Conservation (phyloP, 2,888 invertebrate genomes). For the Orthonevra nobilis region DNA sequence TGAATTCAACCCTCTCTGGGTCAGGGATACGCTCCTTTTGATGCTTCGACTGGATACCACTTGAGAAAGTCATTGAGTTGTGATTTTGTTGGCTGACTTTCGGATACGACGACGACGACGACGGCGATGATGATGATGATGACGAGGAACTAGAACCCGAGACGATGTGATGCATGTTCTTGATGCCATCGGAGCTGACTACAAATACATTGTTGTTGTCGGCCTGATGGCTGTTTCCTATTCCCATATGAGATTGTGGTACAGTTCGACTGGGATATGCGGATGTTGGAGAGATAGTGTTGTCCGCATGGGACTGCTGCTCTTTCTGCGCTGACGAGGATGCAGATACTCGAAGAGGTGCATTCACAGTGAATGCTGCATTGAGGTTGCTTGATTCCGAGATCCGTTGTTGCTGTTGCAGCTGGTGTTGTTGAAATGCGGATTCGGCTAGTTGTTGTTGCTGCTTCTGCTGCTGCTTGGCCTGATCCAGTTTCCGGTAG, state of each 20-base stretch:
- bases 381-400: slow-evolving; percentile 26
- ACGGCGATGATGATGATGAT: too few species aligned
- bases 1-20: slow-evolving; percentile 78
- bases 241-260: slow-evolving; percentile 65
- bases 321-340: slow-evolving; percentile 52
- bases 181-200: slow-evolving; percentile 77
- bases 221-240: slow-evolving; percentile 77
- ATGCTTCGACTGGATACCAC: slow-evolving; percentile 30
- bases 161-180: slow-evolving; percentile 75
- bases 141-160: too few species aligned
- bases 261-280: slow-evolving; percentile 70
- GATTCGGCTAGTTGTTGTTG: slow-evolving; percentile 47
- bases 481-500: slow-evolving; percentile 75
- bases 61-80: slow-evolving; percentile 49
- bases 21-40: slow-evolving; percentile 71
- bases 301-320: slow-evolving; percentile 71
- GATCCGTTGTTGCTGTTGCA: slow-evolving; percentile 51
- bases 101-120: slow-evolving; percentile 70
- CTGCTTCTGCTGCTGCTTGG: slow-evolving; percentile 63
- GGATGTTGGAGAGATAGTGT: slow-evolving; percentile 74
- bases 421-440: slow-evolving; percentile 59
- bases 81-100: slow-evolving; percentile 52
- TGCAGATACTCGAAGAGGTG: slow-evolving; percentile 50
- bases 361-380: slow-evolving; percentile 60
- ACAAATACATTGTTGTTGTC: slow-evolving; percentile 75